Evolutionary conservation across 2,797 vertebrate species (phyloP), one percentile per base, ranked within the genome.

Genomic region (Aldrovandia affinis): DNA sequence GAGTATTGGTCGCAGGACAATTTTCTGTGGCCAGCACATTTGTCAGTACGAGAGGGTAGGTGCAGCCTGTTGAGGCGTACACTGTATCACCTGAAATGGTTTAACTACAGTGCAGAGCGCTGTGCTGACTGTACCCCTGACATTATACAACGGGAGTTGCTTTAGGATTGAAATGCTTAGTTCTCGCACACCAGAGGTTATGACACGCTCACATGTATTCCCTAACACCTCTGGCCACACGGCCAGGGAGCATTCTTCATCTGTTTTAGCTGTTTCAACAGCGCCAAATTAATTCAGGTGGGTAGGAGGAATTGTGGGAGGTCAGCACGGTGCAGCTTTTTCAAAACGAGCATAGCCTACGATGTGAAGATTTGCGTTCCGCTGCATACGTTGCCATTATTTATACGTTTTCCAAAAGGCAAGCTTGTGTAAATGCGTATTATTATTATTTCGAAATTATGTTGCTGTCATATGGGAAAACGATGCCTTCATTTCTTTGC

Each of bases 401-500:
- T 80, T 44, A 75, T 73, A 50, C 75, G 33, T 50, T 80, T 65
- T 65, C 55, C 57, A 25, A 79, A 52, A 70, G 81, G 25, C 57
- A 20, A 73, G 75, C 33, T 59, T 39, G 15, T n/a, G 36, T 3
- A 44, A 36, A 44, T 12, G 9, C 22, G 28, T 55, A 78, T 80
- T 80, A 8, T 80, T 57, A 30, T 54, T 15, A 52, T 63, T 22
- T 22, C 20, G n/a, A 33, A 54, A 42, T 81, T 39, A 42, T 39
- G 22, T 42, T 75, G 20, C 50, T 77, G 39, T 44, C 44, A 77
- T 44, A 44, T n/a, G 22, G 73, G 42, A 61, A 80, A 61, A 59
- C 4, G 54, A 61, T 42, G 54, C 55, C 63, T 30, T 77, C 15
- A 57, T 84, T 73, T 75, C 83, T 86, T 59, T 78, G 63, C 63